These are phyloP conservation scores for Deilephila porcellus DNA, from an alignment of 2,888 invertebrate species.

Conservation along the genomic window DNA sequence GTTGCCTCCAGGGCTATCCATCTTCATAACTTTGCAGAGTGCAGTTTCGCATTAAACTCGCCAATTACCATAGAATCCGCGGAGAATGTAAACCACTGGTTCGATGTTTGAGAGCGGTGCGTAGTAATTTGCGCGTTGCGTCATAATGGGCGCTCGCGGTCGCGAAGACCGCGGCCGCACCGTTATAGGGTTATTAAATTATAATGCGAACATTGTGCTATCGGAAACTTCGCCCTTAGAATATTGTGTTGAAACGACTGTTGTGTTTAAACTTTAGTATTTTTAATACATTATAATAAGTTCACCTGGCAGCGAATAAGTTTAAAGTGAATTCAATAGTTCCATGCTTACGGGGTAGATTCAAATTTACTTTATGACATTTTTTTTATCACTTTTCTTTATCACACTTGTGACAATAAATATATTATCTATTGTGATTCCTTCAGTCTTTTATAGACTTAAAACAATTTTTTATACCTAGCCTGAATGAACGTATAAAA, in stretches of 20 bases:
- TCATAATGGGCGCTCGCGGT: constrained; percentile 20
- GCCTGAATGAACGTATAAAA: no score
- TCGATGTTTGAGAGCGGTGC: constrained; percentile 22
- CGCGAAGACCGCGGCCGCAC: constrained; percentile 22
- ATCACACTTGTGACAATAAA: no score
- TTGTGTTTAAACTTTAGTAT: constrained; percentile 4
- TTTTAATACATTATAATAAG: not conserved
- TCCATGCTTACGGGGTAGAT: no score
- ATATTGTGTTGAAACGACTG: not conserved
- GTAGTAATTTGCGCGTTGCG: constrained; percentile 23
- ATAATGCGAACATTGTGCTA: constrained; percentile 22
- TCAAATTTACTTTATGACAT: no score
- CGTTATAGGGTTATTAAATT: constrained; percentile 27
- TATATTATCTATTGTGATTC: no score
- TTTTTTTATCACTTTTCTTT: no score
- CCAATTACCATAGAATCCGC: constrained; percentile 12
- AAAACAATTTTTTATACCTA: no score
- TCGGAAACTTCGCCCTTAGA: constrained; percentile 9
- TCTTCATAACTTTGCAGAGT: constrained; percentile 6
- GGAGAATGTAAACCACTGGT: constrained; percentile 22
- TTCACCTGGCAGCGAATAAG: not conserved
- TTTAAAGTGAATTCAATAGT: no score
- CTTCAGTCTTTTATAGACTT: no score
- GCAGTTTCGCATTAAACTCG: constrained; percentile 12
- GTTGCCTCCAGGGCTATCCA: not conserved